A percentile compares a stretch with the other conserved stretches of the same genome.
These are phyloP conservation scores for Lycocerus yunnanus DNA, from an alignment of 2,888 invertebrate species.

Conservation along the genomic window DNA sequence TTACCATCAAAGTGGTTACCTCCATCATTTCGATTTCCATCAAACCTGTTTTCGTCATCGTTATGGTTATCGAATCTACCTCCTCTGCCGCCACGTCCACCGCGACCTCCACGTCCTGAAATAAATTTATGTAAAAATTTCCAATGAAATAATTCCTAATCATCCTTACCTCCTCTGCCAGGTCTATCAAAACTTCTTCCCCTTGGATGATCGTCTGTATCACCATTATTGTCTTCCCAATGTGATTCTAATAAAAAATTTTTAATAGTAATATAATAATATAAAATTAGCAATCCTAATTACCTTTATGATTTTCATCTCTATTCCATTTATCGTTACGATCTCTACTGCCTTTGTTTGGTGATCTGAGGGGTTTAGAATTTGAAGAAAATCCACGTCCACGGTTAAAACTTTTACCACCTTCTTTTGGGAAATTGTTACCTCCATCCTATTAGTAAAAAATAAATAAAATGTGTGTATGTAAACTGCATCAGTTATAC, in stretches of 20 bases:
- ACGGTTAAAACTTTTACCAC: constrained; percentile 21
- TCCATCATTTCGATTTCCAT: constrained; percentile 1
- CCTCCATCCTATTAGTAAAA: constrained; percentile 53
- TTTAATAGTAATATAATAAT: not conserved
- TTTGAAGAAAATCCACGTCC: not conserved
- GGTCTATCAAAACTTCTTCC: constrained; percentile 20
- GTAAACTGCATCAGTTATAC: no score
- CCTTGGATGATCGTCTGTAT: constrained; percentile 14
- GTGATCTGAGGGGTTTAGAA: not conserved
- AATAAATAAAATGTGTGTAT: no score
- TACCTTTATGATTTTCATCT: not conserved
- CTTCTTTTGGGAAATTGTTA: constrained; percentile 54
- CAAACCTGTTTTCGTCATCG: constrained; percentile 28
- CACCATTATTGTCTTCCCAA: constrained; percentile 30
- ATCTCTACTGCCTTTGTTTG: not conserved
- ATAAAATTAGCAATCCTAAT: not conserved
- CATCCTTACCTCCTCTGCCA: constrained; percentile 9
- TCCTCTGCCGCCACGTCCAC: constrained; percentile 10
- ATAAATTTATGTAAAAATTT: not conserved
- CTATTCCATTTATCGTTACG: not conserved
- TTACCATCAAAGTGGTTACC: not conserved
- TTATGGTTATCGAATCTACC: constrained; percentile 13
- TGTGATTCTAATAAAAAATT: not conserved
- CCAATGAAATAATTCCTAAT: not conserved
- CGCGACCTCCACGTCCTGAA: constrained; percentile 22